phyloP scores from a whole-genome alignment of 2,888 invertebrate species.

The Drosophila mayaguana region DNA sequence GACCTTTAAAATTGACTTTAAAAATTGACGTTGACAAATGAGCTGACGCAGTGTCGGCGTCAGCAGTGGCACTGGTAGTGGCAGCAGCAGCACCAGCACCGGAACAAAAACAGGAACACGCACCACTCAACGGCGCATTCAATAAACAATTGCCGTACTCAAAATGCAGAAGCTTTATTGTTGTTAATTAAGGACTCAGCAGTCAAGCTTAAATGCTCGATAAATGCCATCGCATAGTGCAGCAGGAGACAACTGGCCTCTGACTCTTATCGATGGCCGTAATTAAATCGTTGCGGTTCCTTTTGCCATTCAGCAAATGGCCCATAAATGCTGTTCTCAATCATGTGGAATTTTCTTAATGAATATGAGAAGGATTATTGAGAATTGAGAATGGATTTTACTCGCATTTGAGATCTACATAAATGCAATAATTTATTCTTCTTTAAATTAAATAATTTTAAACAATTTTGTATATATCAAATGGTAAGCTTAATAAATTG shows the following conservation, averaged over 20 bases:
- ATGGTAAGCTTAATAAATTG: too few relatives aligned
- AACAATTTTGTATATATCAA: too few relatives aligned
- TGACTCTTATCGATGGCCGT: slow-evolving; percentile 33
- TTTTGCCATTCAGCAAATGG: slow-evolving; percentile 2
- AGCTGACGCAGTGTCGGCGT: slow-evolving; percentile 22
- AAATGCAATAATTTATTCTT: background rate
- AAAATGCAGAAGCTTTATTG: slow-evolving; percentile 37
- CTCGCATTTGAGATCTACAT: background rate
- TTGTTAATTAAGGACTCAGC: slow-evolving; percentile 34
- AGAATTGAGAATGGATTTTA: background rate
- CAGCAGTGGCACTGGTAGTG: too few relatives aligned
- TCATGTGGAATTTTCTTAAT: background rate
- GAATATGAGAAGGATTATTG: background rate
- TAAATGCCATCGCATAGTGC: slow-evolving; percentile 35
- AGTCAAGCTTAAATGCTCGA: slow-evolving; percentile 27
- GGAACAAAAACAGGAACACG: slow-evolving; percentile 10
- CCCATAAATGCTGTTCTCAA: slow-evolving; percentile 1
- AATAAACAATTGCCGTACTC: slow-evolving; percentile 46
- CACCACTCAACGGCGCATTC: slow-evolving; percentile 32
- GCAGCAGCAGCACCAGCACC: background rate
- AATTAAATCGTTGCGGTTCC: slow-evolving; percentile 30
- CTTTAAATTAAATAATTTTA: background rate
- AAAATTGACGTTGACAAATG: slow-evolving; percentile 49
- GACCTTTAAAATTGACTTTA: slow-evolving; percentile 40
- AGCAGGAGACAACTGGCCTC: background rate